Evolutionary conservation across 1,140 invertebrate genomes (phyloP), one percentile per base, ranked within the genome.

Genomic region (Penaeus japonicus): DNA sequence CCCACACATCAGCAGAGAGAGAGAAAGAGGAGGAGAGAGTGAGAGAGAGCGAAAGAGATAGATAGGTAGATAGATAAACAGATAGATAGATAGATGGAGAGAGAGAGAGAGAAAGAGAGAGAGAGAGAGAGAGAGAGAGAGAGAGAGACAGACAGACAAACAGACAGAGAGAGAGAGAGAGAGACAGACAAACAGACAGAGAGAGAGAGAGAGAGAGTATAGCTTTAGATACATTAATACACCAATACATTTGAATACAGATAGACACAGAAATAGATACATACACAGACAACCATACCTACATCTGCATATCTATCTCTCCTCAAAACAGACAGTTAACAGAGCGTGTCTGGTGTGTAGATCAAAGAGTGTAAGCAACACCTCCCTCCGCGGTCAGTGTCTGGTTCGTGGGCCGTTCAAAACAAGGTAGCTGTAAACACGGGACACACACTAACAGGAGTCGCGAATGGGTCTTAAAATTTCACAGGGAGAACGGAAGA

Each of bases 11-110:
- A 65, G 59, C 22, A 35, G 32, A 35, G 32, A 35, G 32, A 35
- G 32, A 35, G 32, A 35, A 15, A 47, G 47, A 47, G 47, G 15
- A 15, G 24, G 65, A 73, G 65, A 73, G 65, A 73, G 65, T n/a
- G 65, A 73, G 65, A 73, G 65, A 73, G 65, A 73, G 65, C 22
- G 65, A 73, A n/a, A 73, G n/a, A 73, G n/a, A 73, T 15, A 73
- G 65, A 73, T 15, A 73, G 65, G 7, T 1, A 73, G 5, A 73
- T 1, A 73, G n/a, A 73, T 0, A 73, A n/a, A 47, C 47, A 4
- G 47, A 47, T 0, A 47, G 0, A 47, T 15, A 47, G 5, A 7
- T 10, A 39, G 4, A 39, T 4, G 12, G 0, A 39, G 39, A 39
- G 39, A 39, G 4, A 39, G 12, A 39, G 12, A 39, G 4, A 39